Conservation (phyloP, 2,797 vertebrate species). For the Podargus strigoides region DNA sequence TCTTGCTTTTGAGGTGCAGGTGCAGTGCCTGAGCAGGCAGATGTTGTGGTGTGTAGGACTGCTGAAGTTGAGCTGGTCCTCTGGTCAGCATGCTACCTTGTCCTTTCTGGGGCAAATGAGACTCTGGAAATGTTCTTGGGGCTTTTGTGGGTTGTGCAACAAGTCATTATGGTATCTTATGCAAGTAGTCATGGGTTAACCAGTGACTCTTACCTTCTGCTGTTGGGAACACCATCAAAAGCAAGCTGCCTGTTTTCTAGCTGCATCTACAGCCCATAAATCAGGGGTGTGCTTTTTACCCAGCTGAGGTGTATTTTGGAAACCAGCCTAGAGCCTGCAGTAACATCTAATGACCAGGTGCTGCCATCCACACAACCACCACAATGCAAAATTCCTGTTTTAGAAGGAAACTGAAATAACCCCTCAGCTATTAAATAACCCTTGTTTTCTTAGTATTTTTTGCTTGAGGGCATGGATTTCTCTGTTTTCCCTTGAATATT, state of each 20-base stretch:
- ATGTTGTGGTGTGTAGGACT: fast-evolving
- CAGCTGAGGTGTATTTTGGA: constrained; percentile 16
- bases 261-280: background rate
- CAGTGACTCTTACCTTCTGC: background rate
- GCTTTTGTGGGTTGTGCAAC: background rate
- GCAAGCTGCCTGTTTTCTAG: background rate
- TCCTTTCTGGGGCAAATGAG: background rate
- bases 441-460: background rate
- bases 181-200: background rate
- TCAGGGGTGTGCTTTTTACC: background rate
- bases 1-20: background rate
- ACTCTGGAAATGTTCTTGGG: background rate
- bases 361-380: background rate
- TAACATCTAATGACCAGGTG: background rate
- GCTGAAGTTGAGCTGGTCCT: background rate
- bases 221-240: background rate
- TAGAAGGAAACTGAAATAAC: background rate
- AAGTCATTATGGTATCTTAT: background rate
- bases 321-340: background rate
- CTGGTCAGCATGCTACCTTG: background rate
- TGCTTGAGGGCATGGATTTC: background rate
- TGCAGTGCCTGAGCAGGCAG: background rate
- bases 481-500: background rate
- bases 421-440: background rate
- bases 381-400: background rate